phyloP scores from a whole-genome alignment of 2,797 vertebrate genomes.

The Protonibea diacanthus region DNA sequence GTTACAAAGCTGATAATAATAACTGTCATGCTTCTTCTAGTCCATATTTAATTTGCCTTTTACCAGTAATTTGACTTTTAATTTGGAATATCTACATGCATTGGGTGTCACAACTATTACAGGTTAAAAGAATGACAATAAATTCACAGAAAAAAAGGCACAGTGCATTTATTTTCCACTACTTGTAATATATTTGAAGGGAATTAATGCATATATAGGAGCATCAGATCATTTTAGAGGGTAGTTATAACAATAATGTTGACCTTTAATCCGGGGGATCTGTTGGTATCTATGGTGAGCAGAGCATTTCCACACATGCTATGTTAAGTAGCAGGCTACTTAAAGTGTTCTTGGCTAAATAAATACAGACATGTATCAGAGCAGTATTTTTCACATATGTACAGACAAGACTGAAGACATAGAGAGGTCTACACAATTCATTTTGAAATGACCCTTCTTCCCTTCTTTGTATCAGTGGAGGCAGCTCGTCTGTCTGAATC shows the following conservation, averaged over 20 bases:
- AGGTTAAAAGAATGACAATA: too few species aligned
- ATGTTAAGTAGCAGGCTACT: too few species aligned
- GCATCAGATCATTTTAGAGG: neutral
- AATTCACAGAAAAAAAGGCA: too few species aligned
- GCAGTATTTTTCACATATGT: neutral
- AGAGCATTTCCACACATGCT: too few species aligned
- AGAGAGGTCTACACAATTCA: neutral
- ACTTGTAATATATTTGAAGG: too few species aligned
- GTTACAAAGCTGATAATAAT: too few species aligned
- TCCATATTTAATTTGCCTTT: too few species aligned
- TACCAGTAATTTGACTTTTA: too few species aligned
- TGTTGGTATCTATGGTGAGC: neutral
- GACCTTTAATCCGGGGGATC: neutral
- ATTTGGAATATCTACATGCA: too few species aligned
- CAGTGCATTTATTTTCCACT: too few species aligned
- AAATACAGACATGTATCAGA: constrained; percentile 12
- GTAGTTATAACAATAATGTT: neutral
- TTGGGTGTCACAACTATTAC: too few species aligned
- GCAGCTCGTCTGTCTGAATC: neutral
- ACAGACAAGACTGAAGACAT: neutral
- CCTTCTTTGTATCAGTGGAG: neutral
- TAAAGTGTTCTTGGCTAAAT: neutral
- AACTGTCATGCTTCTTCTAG: too few species aligned
- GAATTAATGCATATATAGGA: neutral
- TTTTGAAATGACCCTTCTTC: neutral